Base-by-base conservation (phyloP, 2,797 vertebrate species). In the Chaetodon trifasciatus region DNA sequence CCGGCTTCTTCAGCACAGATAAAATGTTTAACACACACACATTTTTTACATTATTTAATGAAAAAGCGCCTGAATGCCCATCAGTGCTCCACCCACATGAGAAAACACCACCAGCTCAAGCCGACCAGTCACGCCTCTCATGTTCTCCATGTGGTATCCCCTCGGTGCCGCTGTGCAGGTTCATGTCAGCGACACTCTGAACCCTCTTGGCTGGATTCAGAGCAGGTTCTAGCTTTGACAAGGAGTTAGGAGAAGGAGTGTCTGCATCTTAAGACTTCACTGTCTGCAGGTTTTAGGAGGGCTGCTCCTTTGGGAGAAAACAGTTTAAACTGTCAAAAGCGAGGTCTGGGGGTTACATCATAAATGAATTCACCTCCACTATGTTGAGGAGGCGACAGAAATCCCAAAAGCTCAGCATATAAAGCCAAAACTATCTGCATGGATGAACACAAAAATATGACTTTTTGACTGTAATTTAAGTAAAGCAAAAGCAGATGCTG, bases 401-500 rank as follows among this genome's bases (percentile, higher is more conserved):
- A 56, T 66, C 35, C 37, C 6, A 10, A 40, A 77, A 63, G 21
- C 67, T 64, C 23, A 39, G 9, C 4, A 16, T 16, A 1, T 47
- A 12, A 50, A 55, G 42, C 6, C 8, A 11, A 58, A 78, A 60
- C 9, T 42, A 15, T 46, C 47, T 76, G 37, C 55, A 61, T 19
- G 24, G 32, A 21, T 55, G 6, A 28, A 60, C 4, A 24, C 21
- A 8, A 24, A 37, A 24, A 57, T 0, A 1, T 46, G 9, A 16
- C 10, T 50, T 39, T 35, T 32, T 35, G 19, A 44, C 49, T 57
- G 15, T 66, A 58, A 49, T 46, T 70, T 65, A 61, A 67, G 16
- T 55, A 7, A 80, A 55, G 16, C 50, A 8, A 72, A 71, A 74
- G 11, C 12, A 17, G 32, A 55, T 65, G 28, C n/a, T 46, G 11